Evolutionary conservation across 2,113 vertebrate genomes (phyloP), one percentile per base, ranked within the genome.

Genomic region (Dissostichus mawsoni): DNA sequence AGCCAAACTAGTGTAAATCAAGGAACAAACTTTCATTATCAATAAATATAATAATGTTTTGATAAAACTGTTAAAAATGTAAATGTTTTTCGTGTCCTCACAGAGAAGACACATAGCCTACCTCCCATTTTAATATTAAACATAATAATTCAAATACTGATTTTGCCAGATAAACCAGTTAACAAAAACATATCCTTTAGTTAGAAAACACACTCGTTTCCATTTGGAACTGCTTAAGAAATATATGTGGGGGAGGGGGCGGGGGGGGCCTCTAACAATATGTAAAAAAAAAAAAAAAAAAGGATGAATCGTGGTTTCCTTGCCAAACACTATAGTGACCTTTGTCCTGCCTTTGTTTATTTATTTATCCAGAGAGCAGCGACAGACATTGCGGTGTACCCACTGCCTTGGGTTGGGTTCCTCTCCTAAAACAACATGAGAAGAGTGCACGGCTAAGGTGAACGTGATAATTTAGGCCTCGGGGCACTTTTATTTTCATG

Each of bases 401-500:
- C 93, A 73, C 78, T 84, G 89, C 89, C 53, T 74, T 82, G 90
- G 94, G 92, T 94, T 95, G 95, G 93, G 93, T 71, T 65, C 78
- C 50, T 84, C 88, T 88, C 36, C 93, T 93, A 92, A 89, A 95
- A 95, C 91, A 95, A 95, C 93, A 95, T 87, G 63, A 78, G 86
- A 93, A 93, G 91, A 91, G 93, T 90, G 92, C 93, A 93, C 86
- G 86, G 85, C 67, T 89, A 95, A 95, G 94, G 94, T 95, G 93
- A 92, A 95, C 80, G 93, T 91, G 93, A 95, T 95, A 89, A 95
- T 95, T 94, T 92, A 93, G 92, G 93, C 88, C 84, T 91, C 70
- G 36, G 36, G 62, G 82, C 85, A 88, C 90, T 94, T 95, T 92
- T 93, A 93, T 94, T 94, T 95, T 95, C 91, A 90, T 92, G 92